A percentile compares a stretch with the other conserved stretches of the same genome.
Evolutionary conservation across 2,113 vertebrate species (phyloP).

Genomic region (Vidua chalybeata): DNA sequence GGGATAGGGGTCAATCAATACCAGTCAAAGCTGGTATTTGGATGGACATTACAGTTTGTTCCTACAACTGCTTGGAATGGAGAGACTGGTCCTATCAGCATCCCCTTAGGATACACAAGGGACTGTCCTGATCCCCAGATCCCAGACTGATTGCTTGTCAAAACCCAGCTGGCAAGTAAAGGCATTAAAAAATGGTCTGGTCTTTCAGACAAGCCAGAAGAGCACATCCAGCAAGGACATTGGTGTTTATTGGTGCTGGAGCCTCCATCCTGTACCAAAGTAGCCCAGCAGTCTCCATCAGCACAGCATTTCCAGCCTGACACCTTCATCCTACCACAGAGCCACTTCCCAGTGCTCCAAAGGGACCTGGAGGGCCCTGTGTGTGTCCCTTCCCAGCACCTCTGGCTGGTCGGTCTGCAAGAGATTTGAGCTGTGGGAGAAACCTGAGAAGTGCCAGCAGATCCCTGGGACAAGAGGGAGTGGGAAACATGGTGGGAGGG

Average conservation of each 20-base stretch:
- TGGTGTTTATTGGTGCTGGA: background rate
- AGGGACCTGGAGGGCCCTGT: background rate
- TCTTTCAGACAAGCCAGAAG: background rate
- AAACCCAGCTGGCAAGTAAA: background rate
- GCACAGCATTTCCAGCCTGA: background rate
- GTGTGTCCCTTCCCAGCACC: background rate
- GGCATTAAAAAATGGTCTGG: background rate
- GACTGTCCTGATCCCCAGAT: background rate
- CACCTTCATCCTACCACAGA: background rate
- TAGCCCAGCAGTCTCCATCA: background rate
- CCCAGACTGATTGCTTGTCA: background rate
- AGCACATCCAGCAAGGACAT: background rate
- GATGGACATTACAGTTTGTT: background rate
- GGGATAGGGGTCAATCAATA: background rate
- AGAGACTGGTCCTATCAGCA: background rate
- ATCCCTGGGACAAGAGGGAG: background rate
- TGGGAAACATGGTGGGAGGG: background rate
- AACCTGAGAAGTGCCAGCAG: background rate
- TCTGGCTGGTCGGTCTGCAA: background rate
- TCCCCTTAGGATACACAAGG: background rate
- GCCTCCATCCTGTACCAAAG: background rate
- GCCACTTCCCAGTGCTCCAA: background rate
- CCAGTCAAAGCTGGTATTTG: background rate
- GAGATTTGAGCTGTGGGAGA: background rate
- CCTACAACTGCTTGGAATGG: background rate